phyloP scores from a whole-genome alignment of 2,113 vertebrate genomes.

The Megaleporinus macrocephalus region DNA sequence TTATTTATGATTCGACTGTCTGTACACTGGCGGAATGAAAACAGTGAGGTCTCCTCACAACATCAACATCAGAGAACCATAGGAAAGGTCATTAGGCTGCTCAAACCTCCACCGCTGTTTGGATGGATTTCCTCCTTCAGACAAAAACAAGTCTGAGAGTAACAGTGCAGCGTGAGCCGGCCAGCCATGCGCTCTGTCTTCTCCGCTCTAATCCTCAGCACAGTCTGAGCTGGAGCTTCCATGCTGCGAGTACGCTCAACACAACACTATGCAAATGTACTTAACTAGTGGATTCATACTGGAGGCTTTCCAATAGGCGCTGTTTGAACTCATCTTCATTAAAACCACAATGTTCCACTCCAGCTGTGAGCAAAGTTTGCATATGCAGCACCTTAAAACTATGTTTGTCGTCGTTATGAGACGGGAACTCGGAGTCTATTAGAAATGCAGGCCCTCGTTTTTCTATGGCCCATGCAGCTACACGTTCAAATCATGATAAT shows the following conservation, averaged over 20 bases:
- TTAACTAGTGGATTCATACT: neutral
- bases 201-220: neutral
- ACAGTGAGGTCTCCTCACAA: neutral
- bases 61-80: neutral
- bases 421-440: neutral
- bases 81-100: neutral
- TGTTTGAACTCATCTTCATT: neutral
- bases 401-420: neutral
- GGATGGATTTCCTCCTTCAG: neutral
- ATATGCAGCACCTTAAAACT: neutral
- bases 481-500: neutral
- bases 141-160: neutral
- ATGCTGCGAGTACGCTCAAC: neutral
- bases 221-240: neutral
- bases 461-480: neutral
- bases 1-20: conserved; percentile 15
- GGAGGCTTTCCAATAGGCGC: neutral
- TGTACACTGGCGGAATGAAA: conserved; percentile 1
- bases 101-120: neutral
- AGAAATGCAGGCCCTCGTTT: neutral
- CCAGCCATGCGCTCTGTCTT: neutral
- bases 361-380: neutral
- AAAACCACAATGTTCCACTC: neutral
- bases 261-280: neutral
- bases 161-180: neutral